Conservation (phyloP, 2,888 invertebrate species). For the Conus canariensis region DNA sequence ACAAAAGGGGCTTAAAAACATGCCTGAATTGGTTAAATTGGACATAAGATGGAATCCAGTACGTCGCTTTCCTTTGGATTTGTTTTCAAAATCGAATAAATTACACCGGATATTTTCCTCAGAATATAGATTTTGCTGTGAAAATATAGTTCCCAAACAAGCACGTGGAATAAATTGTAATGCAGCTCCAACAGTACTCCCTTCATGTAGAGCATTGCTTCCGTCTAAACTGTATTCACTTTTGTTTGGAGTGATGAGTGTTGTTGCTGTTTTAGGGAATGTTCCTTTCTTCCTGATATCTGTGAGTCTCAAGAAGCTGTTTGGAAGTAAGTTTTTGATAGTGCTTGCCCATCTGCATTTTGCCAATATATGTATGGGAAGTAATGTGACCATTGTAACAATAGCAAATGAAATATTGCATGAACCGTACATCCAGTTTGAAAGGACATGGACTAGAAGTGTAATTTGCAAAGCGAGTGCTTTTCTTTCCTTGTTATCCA, state of each 20-base stretch:
- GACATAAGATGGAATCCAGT: not conserved
- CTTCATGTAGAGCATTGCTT: not conserved
- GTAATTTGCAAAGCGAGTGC: not conserved
- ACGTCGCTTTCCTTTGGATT: not conserved
- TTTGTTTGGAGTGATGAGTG: not conserved
- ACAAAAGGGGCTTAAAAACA: not conserved
- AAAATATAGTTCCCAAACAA: not conserved
- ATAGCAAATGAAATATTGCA: not conserved
- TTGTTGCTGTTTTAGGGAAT: not conserved
- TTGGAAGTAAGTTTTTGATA: not conserved
- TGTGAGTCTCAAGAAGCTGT: not conserved
- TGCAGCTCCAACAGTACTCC: not conserved
- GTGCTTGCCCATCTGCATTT: not conserved
- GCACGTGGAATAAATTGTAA: not conserved
- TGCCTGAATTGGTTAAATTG: not conserved
- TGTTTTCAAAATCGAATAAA: not conserved
- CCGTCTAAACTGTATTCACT: not conserved
- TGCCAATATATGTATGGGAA: conserved; percentile 5
- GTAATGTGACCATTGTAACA: not conserved
- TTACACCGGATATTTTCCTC: not conserved
- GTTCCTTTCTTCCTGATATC: not conserved
- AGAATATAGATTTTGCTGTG: not conserved
- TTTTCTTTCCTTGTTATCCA: not conserved
- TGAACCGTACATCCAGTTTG: not conserved
- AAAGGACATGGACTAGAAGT: not conserved